phyloP scores from a whole-genome alignment of 2,888 invertebrate genomes.

The Dicycla oo region DNA sequence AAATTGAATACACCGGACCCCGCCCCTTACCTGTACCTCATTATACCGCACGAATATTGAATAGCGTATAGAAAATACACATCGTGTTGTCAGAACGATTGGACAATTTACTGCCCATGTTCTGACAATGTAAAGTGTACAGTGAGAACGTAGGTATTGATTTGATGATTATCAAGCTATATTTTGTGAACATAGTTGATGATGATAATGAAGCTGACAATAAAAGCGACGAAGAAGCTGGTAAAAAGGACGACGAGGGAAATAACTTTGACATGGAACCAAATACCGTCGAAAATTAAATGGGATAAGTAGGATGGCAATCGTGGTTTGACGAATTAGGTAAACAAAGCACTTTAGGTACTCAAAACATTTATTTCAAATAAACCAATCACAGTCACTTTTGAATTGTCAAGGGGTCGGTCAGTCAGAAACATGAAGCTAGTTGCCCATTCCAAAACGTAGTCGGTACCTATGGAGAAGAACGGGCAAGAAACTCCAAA shows the following conservation, averaged over 20 bases:
- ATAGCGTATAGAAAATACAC: constrained; percentile 61
- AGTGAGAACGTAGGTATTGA: constrained; percentile 22
- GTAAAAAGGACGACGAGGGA: fast-evolving
- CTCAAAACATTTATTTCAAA: no score
- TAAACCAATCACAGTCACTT: no score
- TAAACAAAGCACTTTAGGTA: no score
- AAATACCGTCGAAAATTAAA: neutral
- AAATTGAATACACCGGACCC: constrained; percentile 66
- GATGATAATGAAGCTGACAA: neutral
- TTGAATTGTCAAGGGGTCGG: no score
- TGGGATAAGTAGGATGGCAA: neutral
- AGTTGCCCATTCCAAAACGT: no score
- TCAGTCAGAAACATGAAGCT: no score
- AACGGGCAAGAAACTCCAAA: no score
- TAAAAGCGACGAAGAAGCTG: neutral
- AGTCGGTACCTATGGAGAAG: no score
- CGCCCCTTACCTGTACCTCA: constrained; percentile 74
- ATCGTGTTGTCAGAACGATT: constrained; percentile 49
- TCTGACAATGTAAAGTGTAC: constrained; percentile 27
- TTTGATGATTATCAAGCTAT: constrained; percentile 9
- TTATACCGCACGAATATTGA: constrained; percentile 65
- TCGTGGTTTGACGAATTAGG: neutral
- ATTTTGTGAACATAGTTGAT: neutral
- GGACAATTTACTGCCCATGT: constrained; percentile 56
- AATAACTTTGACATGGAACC: neutral